Base-by-base conservation (phyloP, 2,888 invertebrate species). In the Cephus nigrinus region DNA sequence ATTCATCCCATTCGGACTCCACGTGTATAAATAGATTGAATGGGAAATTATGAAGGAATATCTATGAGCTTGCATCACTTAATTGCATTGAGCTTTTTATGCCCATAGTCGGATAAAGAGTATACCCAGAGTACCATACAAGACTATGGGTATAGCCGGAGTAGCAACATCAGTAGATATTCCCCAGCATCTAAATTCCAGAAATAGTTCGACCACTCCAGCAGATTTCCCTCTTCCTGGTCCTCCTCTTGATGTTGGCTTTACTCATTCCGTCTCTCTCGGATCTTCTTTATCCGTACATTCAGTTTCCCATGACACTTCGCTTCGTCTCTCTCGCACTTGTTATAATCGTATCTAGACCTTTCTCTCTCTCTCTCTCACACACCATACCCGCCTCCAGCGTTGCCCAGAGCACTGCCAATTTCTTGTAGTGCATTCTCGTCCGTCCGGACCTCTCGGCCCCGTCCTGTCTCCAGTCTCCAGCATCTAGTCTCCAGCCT, bases 351-450 rank as follows among this genome's bases (percentile, higher is more conserved):
- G 55, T 23, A 55, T 55, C 15, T 34, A 35, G 35, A 35, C 35
- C 0, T 3, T 11, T 35, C 35, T 12, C 35, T 35, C 35, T 73
- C 35, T 73, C 74, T 33, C 35, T 35, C 36, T 74, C 35, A 11
- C 1, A 15, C 33, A 55, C 71, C 71, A 71, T 71, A 33, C 32
- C 33, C 33, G 15, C 71, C 32, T 15, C 3, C 31, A 71, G 31
- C 32, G 71, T 71, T 71, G 71, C 71, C 71, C 31, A 31, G 71
- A 33, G 71, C 12, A 31, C 31, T 71, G 71, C 71, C 71, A 71
- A 71, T 71, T 71, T 71, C 71, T 71, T 71, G 71, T 71, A 71
- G 71, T 71, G 71, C 71, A 71, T 71, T 71, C 71, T 12, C 71
- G 71, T 71, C 71, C 71, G 71, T 71, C 71, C 71, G 15, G 71